Conservation (phyloP, 2,113 vertebrate species). For the Phylloscopus trochiloides region DNA sequence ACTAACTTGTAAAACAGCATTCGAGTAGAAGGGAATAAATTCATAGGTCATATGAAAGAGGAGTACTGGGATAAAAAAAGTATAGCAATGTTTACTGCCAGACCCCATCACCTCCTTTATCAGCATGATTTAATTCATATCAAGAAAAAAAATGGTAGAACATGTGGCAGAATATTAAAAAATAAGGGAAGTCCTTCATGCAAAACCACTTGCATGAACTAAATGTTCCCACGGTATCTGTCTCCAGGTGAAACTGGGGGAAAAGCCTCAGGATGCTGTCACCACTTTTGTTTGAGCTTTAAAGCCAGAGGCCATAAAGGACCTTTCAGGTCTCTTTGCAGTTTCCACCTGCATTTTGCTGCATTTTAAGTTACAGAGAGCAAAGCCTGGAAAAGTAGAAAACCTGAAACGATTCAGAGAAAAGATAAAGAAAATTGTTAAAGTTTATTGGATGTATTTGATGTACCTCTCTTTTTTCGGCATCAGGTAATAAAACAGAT, state of each 20-base stretch:
- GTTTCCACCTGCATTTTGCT: background rate
- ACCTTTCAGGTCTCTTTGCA: background rate
- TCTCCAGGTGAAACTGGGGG: background rate
- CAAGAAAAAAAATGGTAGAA: background rate
- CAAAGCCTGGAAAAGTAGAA: background rate
- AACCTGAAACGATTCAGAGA: background rate
- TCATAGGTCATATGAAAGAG: background rate
- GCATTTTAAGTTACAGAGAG: background rate
- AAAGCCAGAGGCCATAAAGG: background rate
- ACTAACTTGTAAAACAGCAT: background rate
- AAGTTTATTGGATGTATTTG: background rate
- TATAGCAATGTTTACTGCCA: background rate
- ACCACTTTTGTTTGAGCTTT: background rate
- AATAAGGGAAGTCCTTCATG: background rate
- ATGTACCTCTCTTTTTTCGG: background rate
- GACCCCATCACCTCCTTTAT: accelerated
- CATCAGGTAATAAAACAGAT: background rate
- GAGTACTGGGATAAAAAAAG: background rate
- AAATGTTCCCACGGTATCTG: background rate
- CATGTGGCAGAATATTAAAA: background rate
- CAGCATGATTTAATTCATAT: background rate
- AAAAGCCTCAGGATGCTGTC: background rate
- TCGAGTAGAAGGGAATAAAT: background rate
- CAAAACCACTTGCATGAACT: background rate
- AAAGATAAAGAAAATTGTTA: background rate